Base-by-base conservation (phyloP, 2,888 invertebrate genomes). In the Heliconius cydno region DNA sequence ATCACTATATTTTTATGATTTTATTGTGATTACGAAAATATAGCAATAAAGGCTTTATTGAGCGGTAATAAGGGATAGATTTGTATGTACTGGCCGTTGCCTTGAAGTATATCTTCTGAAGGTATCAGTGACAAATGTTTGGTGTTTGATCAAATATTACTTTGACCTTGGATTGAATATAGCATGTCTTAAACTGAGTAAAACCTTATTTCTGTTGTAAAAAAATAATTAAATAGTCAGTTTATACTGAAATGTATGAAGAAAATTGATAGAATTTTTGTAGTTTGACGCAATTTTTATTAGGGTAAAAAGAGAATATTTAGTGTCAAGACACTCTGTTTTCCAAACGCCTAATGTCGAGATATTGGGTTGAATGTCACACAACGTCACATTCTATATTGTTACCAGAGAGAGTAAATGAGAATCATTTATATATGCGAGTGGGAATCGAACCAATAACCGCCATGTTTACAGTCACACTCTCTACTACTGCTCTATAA, bases 41-140 rank as follows among this genome's bases (percentile, higher is more conserved):
- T 60, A n/a, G 12, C 1, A 60, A 10, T 46, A 34, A 19, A 9
- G 60, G 41, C 57, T 74, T 74, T 84, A 79, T 80, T 5, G 3
- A n/a, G 4, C 79, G n/a, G 75, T 22, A 2, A 77, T 80, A 85
- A 80, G 75, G 84, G 82, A 77, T 79, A 81, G 52, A 79, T 76
- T 84, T 65, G 76, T 57, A 41, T 68, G 78, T n/a, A 52, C 15
- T 22, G 52, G 57, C 22, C 41, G n/a, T 79, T 82, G 82, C 90
- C 90, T 91, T 91, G 90, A 89, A 90, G 89, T 89, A 88, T 89
- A 90, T 91, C 88, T 87, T 88, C 86, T 86, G 80, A 82, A 86
- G 85, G 84, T 84, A 86, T 85, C 78, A 85, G 84, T 75, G 81
- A 83, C 83, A 86, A 85, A 85, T 85, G 85, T 89, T 86, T 85